A percentile compares a stretch with the other conserved stretches of the same genome.
phyloP scores from a whole-genome alignment of 2,888 invertebrate species.

The Adela reaumurella region DNA sequence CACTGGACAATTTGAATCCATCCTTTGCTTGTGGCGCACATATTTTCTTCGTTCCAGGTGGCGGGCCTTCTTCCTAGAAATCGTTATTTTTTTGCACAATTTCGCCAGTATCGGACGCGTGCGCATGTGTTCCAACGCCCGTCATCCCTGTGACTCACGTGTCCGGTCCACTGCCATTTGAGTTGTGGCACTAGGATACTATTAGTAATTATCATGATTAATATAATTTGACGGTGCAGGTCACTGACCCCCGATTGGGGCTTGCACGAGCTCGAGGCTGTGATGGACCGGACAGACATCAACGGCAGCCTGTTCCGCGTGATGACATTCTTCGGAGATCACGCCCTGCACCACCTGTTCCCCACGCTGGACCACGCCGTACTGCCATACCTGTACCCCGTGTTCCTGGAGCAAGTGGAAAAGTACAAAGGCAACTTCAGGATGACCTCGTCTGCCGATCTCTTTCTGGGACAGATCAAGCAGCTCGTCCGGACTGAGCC shows the following conservation, averaged over 20 bases:
- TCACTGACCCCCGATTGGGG: slow-evolving; percentile 64
- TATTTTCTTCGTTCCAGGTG: no score
- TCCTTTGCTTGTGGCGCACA: no score
- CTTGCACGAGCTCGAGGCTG: slow-evolving; percentile 67
- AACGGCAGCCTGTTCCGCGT: slow-evolving; percentile 61
- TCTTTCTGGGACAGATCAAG: slow-evolving; percentile 33
- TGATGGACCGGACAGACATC: slow-evolving; percentile 66
- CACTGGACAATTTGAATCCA: no score
- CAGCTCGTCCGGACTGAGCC: slow-evolving; percentile 27
- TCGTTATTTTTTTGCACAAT: no score
- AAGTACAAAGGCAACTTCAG: slow-evolving; percentile 50
- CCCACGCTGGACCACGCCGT: slow-evolving; percentile 73
- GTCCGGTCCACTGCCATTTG: no score
- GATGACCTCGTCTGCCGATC: slow-evolving; percentile 25
- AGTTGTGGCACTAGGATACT: no score
- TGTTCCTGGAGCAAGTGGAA: slow-evolving; percentile 23
- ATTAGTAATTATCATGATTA: no score
- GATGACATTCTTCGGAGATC: slow-evolving; percentile 70
- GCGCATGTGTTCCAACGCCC: no score
- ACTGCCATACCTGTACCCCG: slow-evolving; percentile 60
- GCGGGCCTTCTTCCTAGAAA: no score
- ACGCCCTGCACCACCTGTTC: slow-evolving; percentile 72
- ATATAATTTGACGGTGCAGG: no score
- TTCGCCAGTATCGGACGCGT: no score
- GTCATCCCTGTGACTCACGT: no score